These are phyloP conservation scores for Anorthoa munda DNA, from an alignment of 2,888 invertebrate species.

Conservation along the genomic window DNA sequence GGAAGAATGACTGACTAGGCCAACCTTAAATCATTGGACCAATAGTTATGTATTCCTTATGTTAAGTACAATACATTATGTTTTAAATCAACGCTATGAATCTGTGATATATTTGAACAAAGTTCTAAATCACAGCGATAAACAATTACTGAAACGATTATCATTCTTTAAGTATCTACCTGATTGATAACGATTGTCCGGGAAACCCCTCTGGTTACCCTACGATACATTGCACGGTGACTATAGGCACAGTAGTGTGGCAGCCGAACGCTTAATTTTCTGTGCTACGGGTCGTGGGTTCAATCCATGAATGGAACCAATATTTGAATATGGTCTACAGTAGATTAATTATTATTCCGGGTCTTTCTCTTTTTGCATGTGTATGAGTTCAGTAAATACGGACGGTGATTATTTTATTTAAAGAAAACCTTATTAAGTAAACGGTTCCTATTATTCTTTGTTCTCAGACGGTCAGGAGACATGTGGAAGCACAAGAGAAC, in stretches of 20 bases:
- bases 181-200: background rate
- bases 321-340: background rate
- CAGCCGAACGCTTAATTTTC: conserved; percentile 18
- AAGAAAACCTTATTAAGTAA: too few species aligned
- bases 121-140: background rate
- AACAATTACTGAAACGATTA: background rate
- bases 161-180: background rate
- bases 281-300: conserved; percentile 34
- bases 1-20: too few species aligned
- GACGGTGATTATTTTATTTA: too few species aligned
- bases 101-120: background rate
- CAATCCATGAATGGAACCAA: conserved; percentile 16
- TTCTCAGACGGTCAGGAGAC: conserved; percentile 85
- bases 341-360: background rate
- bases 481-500: conserved; percentile 90
- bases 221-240: background rate
- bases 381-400: background rate
- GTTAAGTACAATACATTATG: too few species aligned
- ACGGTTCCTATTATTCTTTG: background rate
- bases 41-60: too few species aligned
- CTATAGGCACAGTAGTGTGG: background rate
- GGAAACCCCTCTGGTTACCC: background rate
- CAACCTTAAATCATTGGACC: too few species aligned
- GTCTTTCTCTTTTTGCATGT: conserved; percentile 13
- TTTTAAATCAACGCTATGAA: background rate